These are phyloP conservation scores for Cotesia glomerata DNA, from an alignment of 1,140 invertebrate genomes.

Conservation along the genomic window DNA sequence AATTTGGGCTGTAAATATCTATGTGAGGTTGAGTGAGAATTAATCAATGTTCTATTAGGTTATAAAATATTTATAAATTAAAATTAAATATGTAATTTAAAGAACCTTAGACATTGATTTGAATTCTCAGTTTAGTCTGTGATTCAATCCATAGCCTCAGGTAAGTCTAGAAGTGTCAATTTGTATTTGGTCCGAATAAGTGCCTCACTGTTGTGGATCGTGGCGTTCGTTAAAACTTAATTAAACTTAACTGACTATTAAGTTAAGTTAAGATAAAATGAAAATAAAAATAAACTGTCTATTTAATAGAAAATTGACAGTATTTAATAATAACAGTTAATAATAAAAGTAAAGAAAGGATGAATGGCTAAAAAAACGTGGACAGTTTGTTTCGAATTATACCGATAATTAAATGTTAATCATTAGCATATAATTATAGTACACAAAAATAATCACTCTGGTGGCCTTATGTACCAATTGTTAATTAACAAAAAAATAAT, in stretches of 20 bases:
- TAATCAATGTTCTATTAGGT: too few relatives aligned
- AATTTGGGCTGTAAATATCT: too few relatives aligned
- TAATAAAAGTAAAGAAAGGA: neutral
- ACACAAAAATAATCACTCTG: constrained; percentile 54
- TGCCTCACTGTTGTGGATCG: constrained; percentile 54
- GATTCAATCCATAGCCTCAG: constrained; percentile 36
- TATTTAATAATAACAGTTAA: neutral
- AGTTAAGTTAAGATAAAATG: neutral
- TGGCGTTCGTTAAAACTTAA: constrained; percentile 24
- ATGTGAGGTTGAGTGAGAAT: too few relatives aligned
- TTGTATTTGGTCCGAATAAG: constrained; percentile 48
- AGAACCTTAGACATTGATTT: neutral
- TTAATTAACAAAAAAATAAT: constrained; percentile 42
- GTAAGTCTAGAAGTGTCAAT: constrained; percentile 40
- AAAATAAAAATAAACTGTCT: neutral
- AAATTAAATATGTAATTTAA: neutral
- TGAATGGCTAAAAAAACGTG: constrained; percentile 1
- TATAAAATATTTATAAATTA: too few relatives aligned
- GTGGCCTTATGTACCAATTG: constrained; percentile 59
- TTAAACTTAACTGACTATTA: neutral
- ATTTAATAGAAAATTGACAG: neutral
- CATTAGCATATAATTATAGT: constrained; percentile 52
- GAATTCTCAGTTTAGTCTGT: constrained; percentile 22
- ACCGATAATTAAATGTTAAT: constrained; percentile 41
- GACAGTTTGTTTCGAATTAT: too few relatives aligned